phyloP scores from a whole-genome alignment of 2,888 invertebrate genomes.

The Leptinotarsa haldemani region DNA sequence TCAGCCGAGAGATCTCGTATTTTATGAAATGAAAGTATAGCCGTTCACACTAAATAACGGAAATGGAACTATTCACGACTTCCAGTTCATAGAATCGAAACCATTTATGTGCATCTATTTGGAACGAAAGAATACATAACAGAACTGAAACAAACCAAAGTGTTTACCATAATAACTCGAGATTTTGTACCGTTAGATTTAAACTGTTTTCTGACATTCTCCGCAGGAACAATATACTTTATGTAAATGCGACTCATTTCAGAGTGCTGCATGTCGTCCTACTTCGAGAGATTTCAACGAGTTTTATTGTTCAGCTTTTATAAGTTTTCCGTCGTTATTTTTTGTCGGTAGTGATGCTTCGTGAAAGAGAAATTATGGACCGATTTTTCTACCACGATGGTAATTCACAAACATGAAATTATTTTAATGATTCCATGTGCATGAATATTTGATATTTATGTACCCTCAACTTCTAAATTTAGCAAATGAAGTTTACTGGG shows the following conservation, averaged over 20 bases:
- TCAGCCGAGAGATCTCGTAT: not conserved
- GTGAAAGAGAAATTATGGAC: not conserved
- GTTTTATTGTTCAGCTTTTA: not conserved
- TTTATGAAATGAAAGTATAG: constrained; percentile 8
- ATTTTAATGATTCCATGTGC: not conserved
- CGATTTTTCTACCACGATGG: not conserved
- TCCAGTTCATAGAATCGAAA: constrained; percentile 29
- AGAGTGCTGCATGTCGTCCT: not conserved
- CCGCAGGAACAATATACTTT: constrained; percentile 26
- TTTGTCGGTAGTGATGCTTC: not conserved
- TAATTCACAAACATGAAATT: not conserved
- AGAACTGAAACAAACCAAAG: constrained; percentile 35
- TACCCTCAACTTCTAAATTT: no score
- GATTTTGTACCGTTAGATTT: constrained; percentile 44
- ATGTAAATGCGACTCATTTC: constrained; percentile 26
- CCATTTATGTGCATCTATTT: constrained; percentile 36
- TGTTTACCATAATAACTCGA: constrained; percentile 39
- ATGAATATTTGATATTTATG: no score
- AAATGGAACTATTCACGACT: constrained; percentile 22
- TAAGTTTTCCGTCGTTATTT: not conserved
- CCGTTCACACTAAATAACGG: constrained; percentile 15
- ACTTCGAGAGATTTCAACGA: not conserved
- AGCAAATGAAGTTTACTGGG: no score
- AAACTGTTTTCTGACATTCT: constrained; percentile 30
- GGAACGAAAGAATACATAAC: constrained; percentile 27